phyloP scores from a whole-genome alignment of 1,140 invertebrate genomes.

The Drosophila micromelanica region DNA sequence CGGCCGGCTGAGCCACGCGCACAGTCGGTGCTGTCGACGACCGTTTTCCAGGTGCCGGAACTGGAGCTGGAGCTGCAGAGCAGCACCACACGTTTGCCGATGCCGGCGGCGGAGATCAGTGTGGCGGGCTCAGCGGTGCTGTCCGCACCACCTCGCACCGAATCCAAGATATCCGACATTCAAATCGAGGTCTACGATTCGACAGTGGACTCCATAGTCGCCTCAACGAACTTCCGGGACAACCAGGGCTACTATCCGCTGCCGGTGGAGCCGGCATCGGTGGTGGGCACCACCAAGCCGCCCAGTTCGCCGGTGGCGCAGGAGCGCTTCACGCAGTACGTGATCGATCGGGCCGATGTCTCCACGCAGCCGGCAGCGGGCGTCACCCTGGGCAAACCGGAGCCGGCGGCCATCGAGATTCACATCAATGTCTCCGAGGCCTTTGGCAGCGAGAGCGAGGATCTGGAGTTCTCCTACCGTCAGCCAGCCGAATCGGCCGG shows the following conservation, averaged over 20 bases:
- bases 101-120: slow-evolving; percentile 25
- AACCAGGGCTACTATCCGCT: slow-evolving; percentile 58
- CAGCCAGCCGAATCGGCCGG: slow-evolving; percentile 41
- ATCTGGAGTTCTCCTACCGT: slow-evolving; percentile 78
- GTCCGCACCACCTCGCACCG: slow-evolving; percentile 50
- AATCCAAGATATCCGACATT: slow-evolving; percentile 81
- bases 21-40: slow-evolving; percentile 65
- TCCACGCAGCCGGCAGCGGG: slow-evolving; percentile 67
- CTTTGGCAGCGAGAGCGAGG: slow-evolving; percentile 76
- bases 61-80: slow-evolving; percentile 40
- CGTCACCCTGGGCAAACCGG: slow-evolving; percentile 51
- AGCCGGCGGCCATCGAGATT: slow-evolving; percentile 80
- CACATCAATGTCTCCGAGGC: slow-evolving; percentile 83
- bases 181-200: slow-evolving; percentile 83
- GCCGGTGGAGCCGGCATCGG: slow-evolving; percentile 35
- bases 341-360: slow-evolving; percentile 74
- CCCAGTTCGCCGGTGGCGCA: slow-evolving; percentile 32
- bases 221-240: slow-evolving; percentile 76
- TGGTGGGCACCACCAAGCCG: slow-evolving; percentile 45
- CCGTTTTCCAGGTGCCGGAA: slow-evolving; percentile 69
- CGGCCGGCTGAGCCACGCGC: slow-evolving; percentile 3
- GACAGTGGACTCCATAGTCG: slow-evolving; percentile 76
- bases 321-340: slow-evolving; percentile 79
- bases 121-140: slow-evolving; percentile 1
- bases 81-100: slow-evolving; percentile 41